Conservation (phyloP, 2,888 invertebrate species). For the Ochropacha duplaris region DNA sequence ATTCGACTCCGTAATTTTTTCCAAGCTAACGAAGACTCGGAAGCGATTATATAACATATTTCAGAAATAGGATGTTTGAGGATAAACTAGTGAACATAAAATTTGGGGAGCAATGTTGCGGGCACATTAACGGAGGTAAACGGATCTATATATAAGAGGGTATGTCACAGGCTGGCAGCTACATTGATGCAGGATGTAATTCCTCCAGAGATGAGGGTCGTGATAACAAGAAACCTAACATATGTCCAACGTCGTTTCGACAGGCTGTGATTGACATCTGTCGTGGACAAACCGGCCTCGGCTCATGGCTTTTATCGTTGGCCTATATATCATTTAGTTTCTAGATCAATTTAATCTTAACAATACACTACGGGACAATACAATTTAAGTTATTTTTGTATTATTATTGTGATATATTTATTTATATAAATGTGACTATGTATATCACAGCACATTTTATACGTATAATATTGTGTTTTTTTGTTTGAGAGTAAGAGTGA, state of each 20-base stretch:
- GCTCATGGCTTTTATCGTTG: slow-evolving; percentile 2
- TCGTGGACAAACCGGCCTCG: slow-evolving; percentile 32
- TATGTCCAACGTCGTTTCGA: slow-evolving; percentile 56
- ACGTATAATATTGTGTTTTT: neutral
- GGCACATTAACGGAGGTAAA: slow-evolving; percentile 40
- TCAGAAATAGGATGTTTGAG: neutral
- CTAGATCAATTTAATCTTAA: neutral
- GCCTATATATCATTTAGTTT: slow-evolving; percentile 1
- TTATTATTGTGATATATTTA: too few species aligned
- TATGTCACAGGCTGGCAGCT: slow-evolving; percentile 51
- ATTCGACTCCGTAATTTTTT: neutral
- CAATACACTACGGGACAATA: neutral
- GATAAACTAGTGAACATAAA: slow-evolving; percentile 25
- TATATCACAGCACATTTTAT: neutral
- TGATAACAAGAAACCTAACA: slow-evolving; percentile 67
- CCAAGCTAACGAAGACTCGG: neutral
- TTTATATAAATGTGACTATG: too few species aligned
- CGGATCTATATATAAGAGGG: slow-evolving; percentile 44
- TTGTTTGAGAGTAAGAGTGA: neutral
- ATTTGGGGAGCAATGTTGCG: slow-evolving; percentile 33
- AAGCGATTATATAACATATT: neutral
- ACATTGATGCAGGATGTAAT: slow-evolving; percentile 64
- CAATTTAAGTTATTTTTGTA: too few species aligned
- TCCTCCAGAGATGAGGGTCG: slow-evolving; percentile 70
- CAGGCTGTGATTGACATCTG: slow-evolving; percentile 58